Base-by-base conservation (phyloP, 2,888 invertebrate species). In the Carterocephalus palaemon region DNA sequence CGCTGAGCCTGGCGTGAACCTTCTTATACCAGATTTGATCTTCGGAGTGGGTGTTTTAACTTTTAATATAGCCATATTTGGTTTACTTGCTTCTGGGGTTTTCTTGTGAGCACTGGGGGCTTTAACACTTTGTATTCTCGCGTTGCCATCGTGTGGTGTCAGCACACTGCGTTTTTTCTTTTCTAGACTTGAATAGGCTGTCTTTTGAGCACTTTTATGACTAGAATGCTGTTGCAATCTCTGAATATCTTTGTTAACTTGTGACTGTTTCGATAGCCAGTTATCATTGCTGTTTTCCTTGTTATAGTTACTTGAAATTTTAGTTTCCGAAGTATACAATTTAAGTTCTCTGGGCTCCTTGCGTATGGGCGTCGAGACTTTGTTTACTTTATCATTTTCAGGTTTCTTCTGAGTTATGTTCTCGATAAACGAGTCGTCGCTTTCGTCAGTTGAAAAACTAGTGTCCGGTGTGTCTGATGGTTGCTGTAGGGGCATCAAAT, bases 11-110 rank as follows among this genome's bases (percentile, higher is more conserved):
- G 82, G 81, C 2, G 83, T 79, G 39, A 76, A 83, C 48, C 57
- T 78, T 22, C 83, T 62, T 12, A 83, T 78, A 4, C 83, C 82
- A 3, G 78, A 63, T 47, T 83, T 84, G 19, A 84, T 77, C 53
- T 72, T 75, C 10, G 83, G 84, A 7, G 84, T 84, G 1, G 66
- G 68, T 3, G 66, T 62, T 54, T 76, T 82, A 1, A 57, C 45
- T 56, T 78, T 80, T 10, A 70, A 71, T 17, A 47, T 52, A 59
- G 65, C 74, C 20, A 39, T 62, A 9, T 63, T 60, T 7, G 56
- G 31, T 60, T 71, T 78, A 1, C 17, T 28, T 1, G 58, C 29
- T 12, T 80, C 81, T 31, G 80, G 80, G 2, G 82, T 79, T 28
- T 53, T 72, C 58, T 74, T 78, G 0, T 55, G 34, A 1, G 55